Evolutionary conservation across 2,797 vertebrate species (phyloP).

Genomic region (Enteromius afrohamiltoni): DNA sequence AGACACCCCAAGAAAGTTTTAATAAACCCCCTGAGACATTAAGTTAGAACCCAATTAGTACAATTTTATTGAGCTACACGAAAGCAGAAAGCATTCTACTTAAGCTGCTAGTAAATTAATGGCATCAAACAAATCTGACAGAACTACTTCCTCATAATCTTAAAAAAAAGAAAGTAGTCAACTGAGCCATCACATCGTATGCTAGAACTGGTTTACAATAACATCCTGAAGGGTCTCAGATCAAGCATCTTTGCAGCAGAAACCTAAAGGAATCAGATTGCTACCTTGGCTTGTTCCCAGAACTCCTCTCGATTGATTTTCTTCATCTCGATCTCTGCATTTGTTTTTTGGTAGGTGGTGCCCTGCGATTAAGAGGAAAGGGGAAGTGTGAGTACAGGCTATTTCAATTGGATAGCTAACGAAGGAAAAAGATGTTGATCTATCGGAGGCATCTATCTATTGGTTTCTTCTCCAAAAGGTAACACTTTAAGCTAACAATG

Average conservation of each 20-base stretch:
- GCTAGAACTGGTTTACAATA: not conserved
- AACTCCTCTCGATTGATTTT: conserved; percentile 96
- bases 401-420: conserved; percentile 11
- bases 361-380: conserved; percentile 76
- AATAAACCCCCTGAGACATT: not conserved
- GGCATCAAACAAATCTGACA: not conserved
- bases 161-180: conserved; percentile 19
- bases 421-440: conserved; percentile 17
- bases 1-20: not conserved
- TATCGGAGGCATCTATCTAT: not conserved
- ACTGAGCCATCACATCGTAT: not conserved
- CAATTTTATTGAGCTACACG: not conserved
- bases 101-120: not conserved
- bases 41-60: not conserved
- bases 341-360: conserved; percentile 93
- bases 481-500: not conserved
- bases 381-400: conserved; percentile 17
- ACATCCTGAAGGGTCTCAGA: not conserved
- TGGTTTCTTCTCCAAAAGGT: conserved; percentile 8
- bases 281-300: conserved; percentile 97
- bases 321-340: conserved; percentile 96
- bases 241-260: conserved; percentile 9
- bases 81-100: not conserved
- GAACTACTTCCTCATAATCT: conserved; percentile 14
- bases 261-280: conserved; percentile 34